These are phyloP conservation scores for Drosophila sulfurigaster DNA, from an alignment of 1,140 invertebrate genomes.

Conservation along the genomic window DNA sequence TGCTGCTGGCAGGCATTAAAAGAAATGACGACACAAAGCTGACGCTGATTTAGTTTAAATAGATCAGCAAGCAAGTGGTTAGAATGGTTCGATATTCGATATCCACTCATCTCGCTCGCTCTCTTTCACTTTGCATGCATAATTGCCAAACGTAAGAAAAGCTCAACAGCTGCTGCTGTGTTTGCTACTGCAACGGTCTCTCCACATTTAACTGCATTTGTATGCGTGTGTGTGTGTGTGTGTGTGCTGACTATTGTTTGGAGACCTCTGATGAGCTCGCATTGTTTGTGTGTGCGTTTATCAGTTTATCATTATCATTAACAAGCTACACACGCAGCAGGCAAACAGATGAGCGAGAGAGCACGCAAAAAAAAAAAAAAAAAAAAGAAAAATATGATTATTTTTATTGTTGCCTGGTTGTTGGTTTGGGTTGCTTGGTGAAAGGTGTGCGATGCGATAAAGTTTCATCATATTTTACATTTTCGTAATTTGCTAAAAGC, in stretches of 20 bases:
- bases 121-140: conserved; percentile 8
- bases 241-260: conserved; percentile 13
- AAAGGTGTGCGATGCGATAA: conserved; percentile 74
- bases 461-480: conserved; percentile 79
- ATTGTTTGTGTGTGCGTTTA: conserved; percentile 76
- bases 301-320: conserved; percentile 79
- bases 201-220: conserved; percentile 23
- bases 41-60: conserved; percentile 47
- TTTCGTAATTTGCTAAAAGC: conserved; percentile 82
- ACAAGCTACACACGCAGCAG: conserved; percentile 58
- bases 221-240: no score
- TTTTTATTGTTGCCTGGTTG: conserved; percentile 3
- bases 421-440: conserved; percentile 37
- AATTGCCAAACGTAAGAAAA: conserved; percentile 37
- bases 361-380: conserved; percentile 57
- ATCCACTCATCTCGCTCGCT: neutral
- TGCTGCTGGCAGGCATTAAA: conserved; percentile 29
- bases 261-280: conserved; percentile 54
- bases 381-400: conserved; percentile 26
- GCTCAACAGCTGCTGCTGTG: conserved; percentile 13
- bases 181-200: conserved; percentile 13
- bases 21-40: conserved; percentile 46
- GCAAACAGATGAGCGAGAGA: conserved; percentile 32
- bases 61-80: conserved; percentile 29
- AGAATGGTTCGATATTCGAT: neutral